Conservation (phyloP, 2,797 vertebrate genomes). For the Columba guinea region DNA sequence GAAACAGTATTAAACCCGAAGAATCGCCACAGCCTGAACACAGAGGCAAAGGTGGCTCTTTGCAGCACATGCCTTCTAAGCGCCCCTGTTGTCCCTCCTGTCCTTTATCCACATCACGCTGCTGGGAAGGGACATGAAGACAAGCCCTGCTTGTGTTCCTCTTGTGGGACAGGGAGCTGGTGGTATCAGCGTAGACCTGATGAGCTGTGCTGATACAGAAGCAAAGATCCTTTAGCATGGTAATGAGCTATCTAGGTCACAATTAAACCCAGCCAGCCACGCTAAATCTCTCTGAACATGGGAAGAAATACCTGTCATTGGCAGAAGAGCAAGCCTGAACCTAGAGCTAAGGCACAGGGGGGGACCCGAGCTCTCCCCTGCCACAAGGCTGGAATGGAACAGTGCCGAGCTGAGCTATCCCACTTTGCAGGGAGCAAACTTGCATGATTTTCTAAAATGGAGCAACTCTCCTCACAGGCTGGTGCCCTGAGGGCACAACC, state of each 20-base stretch:
- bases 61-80: not conserved
- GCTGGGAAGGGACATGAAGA: not conserved
- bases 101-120: not conserved
- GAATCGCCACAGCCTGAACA: fast-evolving
- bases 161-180: fast-evolving
- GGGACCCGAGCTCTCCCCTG: not conserved
- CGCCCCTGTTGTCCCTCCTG: not conserved
- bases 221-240: not conserved
- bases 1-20: not conserved
- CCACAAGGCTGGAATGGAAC: not conserved
- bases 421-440: not conserved
- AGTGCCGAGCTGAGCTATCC: not conserved
- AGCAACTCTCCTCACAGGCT: not conserved
- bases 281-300: not conserved
- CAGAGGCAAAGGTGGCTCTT: not conserved
- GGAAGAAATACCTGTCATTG: not conserved
- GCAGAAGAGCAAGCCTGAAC: not conserved
- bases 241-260: not conserved
- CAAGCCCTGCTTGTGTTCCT: not conserved
- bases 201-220: not conserved
- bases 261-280: not conserved
- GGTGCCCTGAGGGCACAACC: not conserved
- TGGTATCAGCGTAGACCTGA: not conserved
- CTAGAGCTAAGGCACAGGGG: not conserved
- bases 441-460: not conserved